A percentile compares a stretch with the other conserved stretches of the same genome.
phyloP scores from a whole-genome alignment of 2,888 invertebrate genomes.

The Brachylomia viminalis region DNA sequence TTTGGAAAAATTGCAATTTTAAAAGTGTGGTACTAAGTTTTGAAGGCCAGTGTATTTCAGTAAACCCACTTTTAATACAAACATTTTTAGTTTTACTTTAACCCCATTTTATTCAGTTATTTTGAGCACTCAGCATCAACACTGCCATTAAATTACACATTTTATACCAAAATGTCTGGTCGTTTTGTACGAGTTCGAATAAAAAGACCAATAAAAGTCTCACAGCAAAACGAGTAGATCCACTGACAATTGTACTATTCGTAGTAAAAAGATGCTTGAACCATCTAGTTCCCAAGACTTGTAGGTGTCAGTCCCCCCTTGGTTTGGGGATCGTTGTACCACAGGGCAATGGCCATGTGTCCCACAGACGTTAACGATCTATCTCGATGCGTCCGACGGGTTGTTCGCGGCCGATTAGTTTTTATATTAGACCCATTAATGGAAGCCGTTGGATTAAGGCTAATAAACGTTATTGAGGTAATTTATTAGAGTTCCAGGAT shows the following conservation, averaged over 20 bases:
- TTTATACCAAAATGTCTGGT: constrained; percentile 8
- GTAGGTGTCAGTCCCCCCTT: constrained; percentile 48
- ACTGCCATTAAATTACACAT: constrained; percentile 2
- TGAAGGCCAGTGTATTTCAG: no score
- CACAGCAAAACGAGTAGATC: constrained; percentile 14
- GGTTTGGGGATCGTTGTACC: constrained; percentile 57
- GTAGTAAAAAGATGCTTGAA: constrained; percentile 35
- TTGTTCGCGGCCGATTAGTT: constrained; percentile 37
- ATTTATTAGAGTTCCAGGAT: constrained; percentile 9
- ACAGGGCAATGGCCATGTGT: constrained; percentile 63
- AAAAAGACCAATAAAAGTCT: constrained; percentile 31
- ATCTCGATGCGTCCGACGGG: constrained; percentile 14
- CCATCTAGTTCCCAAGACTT: constrained; percentile 28
- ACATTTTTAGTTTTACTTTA: not conserved
- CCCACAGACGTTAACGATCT: constrained; percentile 59
- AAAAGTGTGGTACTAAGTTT: no score
- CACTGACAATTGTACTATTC: constrained; percentile 10
- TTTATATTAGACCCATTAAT: constrained; percentile 34
- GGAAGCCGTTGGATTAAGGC: constrained; percentile 7
- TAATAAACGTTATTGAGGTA: not conserved
- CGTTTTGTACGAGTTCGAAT: constrained; percentile 6
- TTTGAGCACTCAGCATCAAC: not conserved
- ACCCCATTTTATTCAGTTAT: not conserved
- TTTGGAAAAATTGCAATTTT: no score
- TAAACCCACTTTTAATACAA: not conserved